A percentile compares a stretch with the other conserved stretches of the same genome.
phyloP scores from a whole-genome alignment of 2,113 vertebrate species.

The Acinonyx jubatus region DNA sequence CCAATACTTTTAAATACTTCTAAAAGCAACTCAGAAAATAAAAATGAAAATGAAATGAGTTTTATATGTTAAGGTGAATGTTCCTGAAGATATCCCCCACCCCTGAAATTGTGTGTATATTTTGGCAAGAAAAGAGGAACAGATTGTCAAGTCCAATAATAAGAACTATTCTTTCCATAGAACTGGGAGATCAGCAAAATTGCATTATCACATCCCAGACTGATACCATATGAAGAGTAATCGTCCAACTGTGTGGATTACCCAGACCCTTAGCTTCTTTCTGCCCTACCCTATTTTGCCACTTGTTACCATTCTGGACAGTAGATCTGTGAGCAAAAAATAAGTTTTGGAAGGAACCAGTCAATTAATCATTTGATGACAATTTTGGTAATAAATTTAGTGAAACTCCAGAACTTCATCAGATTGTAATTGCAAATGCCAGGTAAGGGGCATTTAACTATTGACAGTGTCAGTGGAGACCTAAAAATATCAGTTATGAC shows the following conservation, averaged over 20 bases:
- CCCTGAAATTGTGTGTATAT: background rate
- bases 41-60: background rate
- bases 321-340: background rate
- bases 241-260: background rate
- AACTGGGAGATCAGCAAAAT: background rate
- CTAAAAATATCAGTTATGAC: background rate
- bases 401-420: background rate
- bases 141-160: background rate
- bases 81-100: background rate
- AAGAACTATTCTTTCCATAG: background rate
- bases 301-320: background rate
- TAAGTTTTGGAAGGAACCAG: background rate
- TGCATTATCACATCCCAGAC: background rate
- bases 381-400: background rate
- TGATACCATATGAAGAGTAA: background rate
- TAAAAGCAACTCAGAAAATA: background rate
- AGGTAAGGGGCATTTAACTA: background rate
- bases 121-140: constrained; percentile 3
- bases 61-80: background rate
- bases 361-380: background rate
- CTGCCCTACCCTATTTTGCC: background rate
- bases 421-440: background rate
- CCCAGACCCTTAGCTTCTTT: background rate
- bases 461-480: background rate
- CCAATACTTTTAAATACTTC: background rate